Conservation (phyloP, 2,113 vertebrate species). For the Daubentonia madagascariensis region DNA sequence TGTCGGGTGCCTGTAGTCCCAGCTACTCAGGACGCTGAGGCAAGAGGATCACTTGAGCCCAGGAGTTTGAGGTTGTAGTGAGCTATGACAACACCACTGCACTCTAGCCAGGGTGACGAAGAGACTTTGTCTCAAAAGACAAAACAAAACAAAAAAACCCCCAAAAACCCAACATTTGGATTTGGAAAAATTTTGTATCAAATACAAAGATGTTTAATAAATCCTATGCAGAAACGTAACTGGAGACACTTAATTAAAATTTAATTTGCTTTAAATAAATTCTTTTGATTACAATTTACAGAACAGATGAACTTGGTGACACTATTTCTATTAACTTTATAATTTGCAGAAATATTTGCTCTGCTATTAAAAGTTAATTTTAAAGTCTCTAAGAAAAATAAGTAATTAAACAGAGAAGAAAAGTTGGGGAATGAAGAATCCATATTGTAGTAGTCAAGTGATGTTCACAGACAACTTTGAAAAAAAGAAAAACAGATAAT, state of each 20-base stretch:
- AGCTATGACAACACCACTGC: too few relatives aligned
- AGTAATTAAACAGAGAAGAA: not conserved
- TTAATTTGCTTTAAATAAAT: conserved; percentile 45
- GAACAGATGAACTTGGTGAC: not conserved
- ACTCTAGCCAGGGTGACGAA: too few relatives aligned
- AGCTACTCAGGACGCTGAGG: too few relatives aligned
- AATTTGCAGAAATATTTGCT: conserved; percentile 23
- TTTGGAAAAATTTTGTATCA: not conserved
- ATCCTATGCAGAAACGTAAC: not conserved
- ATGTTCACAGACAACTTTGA: not conserved
- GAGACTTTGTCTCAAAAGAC: too few relatives aligned
- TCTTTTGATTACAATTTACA: not conserved
- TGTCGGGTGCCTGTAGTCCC: too few relatives aligned
- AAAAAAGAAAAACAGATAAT: not conserved
- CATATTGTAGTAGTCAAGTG: not conserved
- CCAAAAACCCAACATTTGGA: not conserved
- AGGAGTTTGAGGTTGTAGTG: too few relatives aligned
- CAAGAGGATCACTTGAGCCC: too few relatives aligned
- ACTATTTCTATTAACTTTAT: conserved; percentile 8
- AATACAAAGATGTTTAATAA: conserved; percentile 30
- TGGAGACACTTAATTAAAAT: conserved; percentile 7
- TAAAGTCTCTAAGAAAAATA: conserved; percentile 26
- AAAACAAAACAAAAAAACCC: too few relatives aligned
- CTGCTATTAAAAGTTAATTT: not conserved
- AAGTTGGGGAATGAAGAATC: not conserved